phyloP scores from a whole-genome alignment of 2,113 vertebrate species.

The Hemiscyllium ocellatum region DNA sequence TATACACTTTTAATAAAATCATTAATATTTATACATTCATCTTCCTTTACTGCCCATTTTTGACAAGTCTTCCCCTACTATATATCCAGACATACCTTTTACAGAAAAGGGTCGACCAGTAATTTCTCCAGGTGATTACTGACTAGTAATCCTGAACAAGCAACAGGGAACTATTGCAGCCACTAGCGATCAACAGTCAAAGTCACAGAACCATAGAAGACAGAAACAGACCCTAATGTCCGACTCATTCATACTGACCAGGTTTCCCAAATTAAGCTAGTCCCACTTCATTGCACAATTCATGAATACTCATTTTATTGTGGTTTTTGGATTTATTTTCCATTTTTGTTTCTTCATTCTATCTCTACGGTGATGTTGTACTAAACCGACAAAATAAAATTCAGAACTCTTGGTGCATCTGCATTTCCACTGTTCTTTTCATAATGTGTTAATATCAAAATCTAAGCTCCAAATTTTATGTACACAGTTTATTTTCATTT shows the following conservation, averaged over 20 bases:
- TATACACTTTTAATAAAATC: not conserved
- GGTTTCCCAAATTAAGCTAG: no score
- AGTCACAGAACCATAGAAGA: no score
- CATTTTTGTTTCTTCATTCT: not conserved
- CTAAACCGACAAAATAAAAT: not conserved
- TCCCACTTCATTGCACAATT: not conserved
- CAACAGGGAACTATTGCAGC: no score
- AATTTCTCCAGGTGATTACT: not conserved
- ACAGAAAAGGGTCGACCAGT: not conserved
- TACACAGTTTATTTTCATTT: no score
- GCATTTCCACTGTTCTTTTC: not conserved
- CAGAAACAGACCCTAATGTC: no score
- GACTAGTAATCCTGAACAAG: not conserved
- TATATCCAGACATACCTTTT: not conserved
- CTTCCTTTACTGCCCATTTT: not conserved
- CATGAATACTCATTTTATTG: not conserved
- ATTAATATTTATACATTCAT: not conserved
- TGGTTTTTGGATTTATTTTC: not conserved
- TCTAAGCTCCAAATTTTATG: no score
- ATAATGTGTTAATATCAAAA: no score
- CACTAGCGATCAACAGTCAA: no score
- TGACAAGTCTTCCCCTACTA: not conserved
- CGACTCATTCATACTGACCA: no score
- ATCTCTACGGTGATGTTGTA: not conserved
- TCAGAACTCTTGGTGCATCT: not conserved